These are phyloP conservation scores for Uropsilus gracilis DNA, from an alignment of 2,113 vertebrate species.

Conservation along the genomic window DNA sequence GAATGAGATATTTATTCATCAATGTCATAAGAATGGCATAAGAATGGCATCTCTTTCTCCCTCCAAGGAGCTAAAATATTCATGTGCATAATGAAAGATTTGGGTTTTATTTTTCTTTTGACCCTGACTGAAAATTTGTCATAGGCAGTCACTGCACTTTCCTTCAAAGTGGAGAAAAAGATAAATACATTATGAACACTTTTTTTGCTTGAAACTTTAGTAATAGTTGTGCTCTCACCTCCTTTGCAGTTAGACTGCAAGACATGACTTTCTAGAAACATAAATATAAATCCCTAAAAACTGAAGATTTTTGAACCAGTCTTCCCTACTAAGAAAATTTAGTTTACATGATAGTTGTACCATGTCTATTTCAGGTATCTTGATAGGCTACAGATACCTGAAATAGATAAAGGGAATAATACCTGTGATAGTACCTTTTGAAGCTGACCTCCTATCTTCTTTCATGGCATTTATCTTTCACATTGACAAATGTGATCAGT, in stretches of 20 bases:
- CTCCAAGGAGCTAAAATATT: background rate
- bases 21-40: background rate
- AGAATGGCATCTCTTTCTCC: background rate
- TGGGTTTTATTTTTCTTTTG: conserved; percentile 22
- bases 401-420: background rate
- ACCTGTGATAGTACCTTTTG: background rate
- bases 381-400: background rate
- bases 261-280: background rate
- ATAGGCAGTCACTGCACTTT: background rate
- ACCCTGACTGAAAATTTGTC: background rate
- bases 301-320: conserved; percentile 6
- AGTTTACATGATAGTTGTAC: background rate
- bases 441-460: background rate
- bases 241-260: background rate
- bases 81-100: background rate
- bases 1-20: background rate
- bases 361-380: background rate
- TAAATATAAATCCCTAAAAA: background rate
- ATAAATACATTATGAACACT: background rate
- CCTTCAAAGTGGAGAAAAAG: background rate
- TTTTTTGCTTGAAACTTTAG: background rate
- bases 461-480: background rate
- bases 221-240: background rate
- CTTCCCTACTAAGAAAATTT: background rate
- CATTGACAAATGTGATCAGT: background rate